Base-by-base conservation (phyloP, 1,140 invertebrate species). In the Drosophila ohnishii region DNA sequence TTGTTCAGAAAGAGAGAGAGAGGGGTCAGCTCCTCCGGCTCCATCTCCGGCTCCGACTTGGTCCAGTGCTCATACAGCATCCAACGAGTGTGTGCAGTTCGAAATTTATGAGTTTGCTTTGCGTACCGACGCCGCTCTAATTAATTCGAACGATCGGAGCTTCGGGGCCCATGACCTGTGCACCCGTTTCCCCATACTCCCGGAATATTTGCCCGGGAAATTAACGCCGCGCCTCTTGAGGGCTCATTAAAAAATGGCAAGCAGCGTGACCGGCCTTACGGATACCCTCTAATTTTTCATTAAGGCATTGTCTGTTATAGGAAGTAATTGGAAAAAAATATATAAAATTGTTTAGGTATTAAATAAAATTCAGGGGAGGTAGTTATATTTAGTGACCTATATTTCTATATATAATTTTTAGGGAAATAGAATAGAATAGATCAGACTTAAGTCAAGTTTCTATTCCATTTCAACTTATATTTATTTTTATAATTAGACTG, bases 101-200 rank as follows among this genome's bases (percentile, higher is more conserved):
- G 42, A 37, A 50, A 74, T 71, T 71, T 71, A 71, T 71, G 51
- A 48, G 51, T 71, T 71, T 59, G 44, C 69, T 59, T 71, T 59
- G 32, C 35, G 69, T 40, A 40, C 48, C 62, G 34, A 37, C 8
- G 62, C 51, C 56, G 82, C 79, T 87, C 75, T 86, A 86, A 86
- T 86, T 86, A 87, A 86, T 86, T 86, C 74, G 42, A 84, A 70
- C 60, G 64, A 72, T 61, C 39, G 22, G 30, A 25, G 56, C 50
- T 32, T 30, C 25, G 53, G 10, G 48, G 50, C 45, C 63, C 60
- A 57, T 59, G 69, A 71, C 69, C 69, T 71, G 69, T 71, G 69
- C 67, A 58, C 65, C 44, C 66, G 44, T 59, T 71, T 50, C 44
- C 53, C 69, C 58, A 71, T 35, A 37, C 5, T 7, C 11, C 14